phyloP scores from a whole-genome alignment of 2,888 invertebrate species.

The Ariolimax columbianus region DNA sequence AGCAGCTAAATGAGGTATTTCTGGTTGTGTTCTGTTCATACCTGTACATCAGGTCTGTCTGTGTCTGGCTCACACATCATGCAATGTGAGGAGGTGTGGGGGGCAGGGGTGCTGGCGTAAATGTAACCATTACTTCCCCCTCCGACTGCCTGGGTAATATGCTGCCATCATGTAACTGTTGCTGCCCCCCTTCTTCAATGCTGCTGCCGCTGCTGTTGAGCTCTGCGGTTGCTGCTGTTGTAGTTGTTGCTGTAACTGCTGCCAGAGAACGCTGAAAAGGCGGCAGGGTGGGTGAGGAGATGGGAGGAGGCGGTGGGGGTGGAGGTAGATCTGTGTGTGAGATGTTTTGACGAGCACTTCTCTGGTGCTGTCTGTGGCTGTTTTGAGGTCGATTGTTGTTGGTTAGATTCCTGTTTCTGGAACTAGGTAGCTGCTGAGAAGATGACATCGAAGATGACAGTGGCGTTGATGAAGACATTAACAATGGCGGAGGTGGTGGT shows the following conservation, averaged over 20 bases:
- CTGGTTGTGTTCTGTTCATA: slow-evolving; percentile 41
- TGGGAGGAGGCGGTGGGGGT: slow-evolving; percentile 39
- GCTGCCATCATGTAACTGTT: slow-evolving; percentile 43
- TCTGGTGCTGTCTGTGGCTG: slow-evolving; percentile 28
- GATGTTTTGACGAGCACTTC: slow-evolving; percentile 23
- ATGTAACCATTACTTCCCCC: slow-evolving; percentile 37
- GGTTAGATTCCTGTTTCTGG: slow-evolving; percentile 41
- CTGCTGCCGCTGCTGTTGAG: slow-evolving; percentile 36
- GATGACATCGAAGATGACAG: slow-evolving; percentile 22
- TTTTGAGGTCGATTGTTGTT: slow-evolving; percentile 35
- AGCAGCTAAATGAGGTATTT: slow-evolving; percentile 49
- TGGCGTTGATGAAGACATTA: not conserved
- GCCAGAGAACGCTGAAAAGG: slow-evolving; percentile 43
- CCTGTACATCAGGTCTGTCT: slow-evolving; percentile 18
- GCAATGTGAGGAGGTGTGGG: slow-evolving; percentile 36
- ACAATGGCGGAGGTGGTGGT: slow-evolving; percentile 9
- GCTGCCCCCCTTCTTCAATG: slow-evolving; percentile 38
- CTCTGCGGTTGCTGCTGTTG: slow-evolving; percentile 25
- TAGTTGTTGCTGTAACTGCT: slow-evolving; percentile 38
- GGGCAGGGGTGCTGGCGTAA: slow-evolving; percentile 21
- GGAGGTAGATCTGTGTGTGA: slow-evolving; percentile 45
- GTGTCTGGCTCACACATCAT: slow-evolving; percentile 37
- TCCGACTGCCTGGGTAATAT: slow-evolving; percentile 46
- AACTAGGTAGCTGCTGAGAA: slow-evolving; percentile 47
- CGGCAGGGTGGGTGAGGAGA: slow-evolving; percentile 40